phyloP scores from a whole-genome alignment of 2,797 vertebrate genomes.

The Oryzias sinensis region DNA sequence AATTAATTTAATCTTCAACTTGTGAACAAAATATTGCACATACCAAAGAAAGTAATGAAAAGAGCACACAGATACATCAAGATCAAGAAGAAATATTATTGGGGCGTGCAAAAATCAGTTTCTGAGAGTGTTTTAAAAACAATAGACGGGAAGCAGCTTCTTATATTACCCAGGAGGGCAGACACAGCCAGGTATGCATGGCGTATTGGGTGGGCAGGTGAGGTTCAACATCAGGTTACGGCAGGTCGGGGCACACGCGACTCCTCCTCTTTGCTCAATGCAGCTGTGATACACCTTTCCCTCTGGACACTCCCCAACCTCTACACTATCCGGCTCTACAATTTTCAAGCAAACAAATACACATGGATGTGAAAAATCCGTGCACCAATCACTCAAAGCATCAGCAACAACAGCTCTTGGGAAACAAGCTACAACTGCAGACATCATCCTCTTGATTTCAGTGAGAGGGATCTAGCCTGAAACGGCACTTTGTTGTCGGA shows the following conservation, averaged over 20 bases:
- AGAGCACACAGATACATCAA: no score
- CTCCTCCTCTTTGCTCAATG: conserved; percentile 84
- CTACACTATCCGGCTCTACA: conserved; percentile 78
- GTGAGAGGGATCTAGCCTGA: conserved; percentile 48
- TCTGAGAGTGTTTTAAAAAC: conserved; percentile 1
- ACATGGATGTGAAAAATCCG: conserved; percentile 34
- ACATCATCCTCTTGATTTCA: conserved; percentile 60
- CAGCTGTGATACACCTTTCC: conserved; percentile 96
- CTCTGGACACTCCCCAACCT: conserved; percentile 84
- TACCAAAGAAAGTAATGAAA: no score
- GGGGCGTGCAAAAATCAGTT: not conserved
- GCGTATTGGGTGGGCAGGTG: conserved; percentile 90
- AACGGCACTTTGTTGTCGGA: conserved; percentile 63
- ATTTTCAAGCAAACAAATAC: conserved; percentile 3
- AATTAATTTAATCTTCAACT: no score
- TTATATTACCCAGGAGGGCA: conserved; percentile 88
- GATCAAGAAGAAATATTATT: not conserved
- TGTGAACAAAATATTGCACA: no score
- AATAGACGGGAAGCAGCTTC: not conserved
- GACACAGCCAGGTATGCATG: conserved; percentile 92
- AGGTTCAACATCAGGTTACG: conserved; percentile 96
- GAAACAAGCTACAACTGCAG: conserved; percentile 53
- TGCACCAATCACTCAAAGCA: conserved; percentile 34
- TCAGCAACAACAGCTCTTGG: conserved; percentile 44
- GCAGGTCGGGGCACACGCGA: conserved; percentile 91